These are phyloP conservation scores for Acrocephalus arundinaceus DNA, from an alignment of 2,113 vertebrate genomes.

Conservation along the genomic window DNA sequence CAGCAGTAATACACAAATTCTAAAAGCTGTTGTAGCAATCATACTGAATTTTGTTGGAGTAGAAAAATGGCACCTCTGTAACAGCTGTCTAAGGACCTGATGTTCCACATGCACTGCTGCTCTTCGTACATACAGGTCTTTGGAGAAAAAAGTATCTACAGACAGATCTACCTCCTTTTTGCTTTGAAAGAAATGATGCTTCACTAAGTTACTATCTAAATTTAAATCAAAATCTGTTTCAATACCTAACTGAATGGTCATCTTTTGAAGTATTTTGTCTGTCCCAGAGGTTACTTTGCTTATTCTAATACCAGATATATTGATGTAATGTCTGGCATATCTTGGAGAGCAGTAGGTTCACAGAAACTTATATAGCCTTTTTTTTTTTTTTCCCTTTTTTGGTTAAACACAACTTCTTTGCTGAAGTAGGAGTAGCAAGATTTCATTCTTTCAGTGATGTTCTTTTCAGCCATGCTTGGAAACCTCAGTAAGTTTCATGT, in stretches of 20 bases:
- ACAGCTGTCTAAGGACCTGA: neutral
- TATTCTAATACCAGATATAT: neutral
- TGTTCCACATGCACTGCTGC: neutral
- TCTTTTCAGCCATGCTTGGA: neutral
- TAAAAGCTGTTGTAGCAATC: neutral
- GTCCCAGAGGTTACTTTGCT: neutral
- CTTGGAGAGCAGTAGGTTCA: neutral
- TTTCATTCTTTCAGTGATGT: neutral
- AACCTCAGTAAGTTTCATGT: neutral
- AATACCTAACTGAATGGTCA: neutral
- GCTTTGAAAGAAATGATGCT: slow-evolving; percentile 1
- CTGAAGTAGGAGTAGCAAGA: neutral
- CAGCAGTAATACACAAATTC: neutral
- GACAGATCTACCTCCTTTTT: neutral
- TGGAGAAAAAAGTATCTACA: neutral
- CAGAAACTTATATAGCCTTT: neutral
- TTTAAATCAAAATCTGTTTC: neutral
- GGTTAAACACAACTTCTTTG: neutral
- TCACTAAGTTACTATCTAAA: neutral
- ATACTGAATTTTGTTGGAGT: neutral
- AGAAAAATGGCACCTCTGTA: neutral
- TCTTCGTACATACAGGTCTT: neutral
- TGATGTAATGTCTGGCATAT: neutral
- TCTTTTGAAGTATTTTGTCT: neutral
- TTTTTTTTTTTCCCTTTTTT: neutral